Evolutionary conservation across 2,797 vertebrate species (phyloP).

Genomic region (Caiman crocodilus): DNA sequence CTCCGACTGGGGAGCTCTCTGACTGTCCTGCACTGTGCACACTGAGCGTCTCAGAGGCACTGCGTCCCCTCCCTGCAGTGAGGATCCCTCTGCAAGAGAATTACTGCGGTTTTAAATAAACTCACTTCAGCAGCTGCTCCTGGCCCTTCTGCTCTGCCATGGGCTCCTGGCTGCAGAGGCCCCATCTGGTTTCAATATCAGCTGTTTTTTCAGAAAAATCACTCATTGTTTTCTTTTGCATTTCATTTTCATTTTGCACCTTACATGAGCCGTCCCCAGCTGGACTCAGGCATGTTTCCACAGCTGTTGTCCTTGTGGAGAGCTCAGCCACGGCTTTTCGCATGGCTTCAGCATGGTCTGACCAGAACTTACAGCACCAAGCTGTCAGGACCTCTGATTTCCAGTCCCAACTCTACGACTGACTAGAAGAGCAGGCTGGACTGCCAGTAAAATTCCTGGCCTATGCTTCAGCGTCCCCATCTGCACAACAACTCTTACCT

Average conservation of each 20-base stretch:
- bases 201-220: slow-evolving; percentile 22
- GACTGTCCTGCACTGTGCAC: too few species aligned
- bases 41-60: too few species aligned
- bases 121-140: not conserved
- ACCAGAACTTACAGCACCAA: not conserved
- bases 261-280: not conserved
- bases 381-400: not conserved
- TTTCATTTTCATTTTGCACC: slow-evolving; percentile 15
- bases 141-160: not conserved
- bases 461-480: not conserved
- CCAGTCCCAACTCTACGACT: too few species aligned
- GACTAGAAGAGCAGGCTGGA: not conserved
- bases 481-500: not conserved
- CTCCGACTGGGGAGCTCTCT: too few species aligned
- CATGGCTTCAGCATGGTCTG: not conserved
- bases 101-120: not conserved
- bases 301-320: not conserved
- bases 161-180: not conserved
- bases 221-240: slow-evolving; percentile 16
- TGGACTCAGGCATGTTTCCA: not conserved
- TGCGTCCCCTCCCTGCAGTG: not conserved
- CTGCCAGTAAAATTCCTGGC: not conserved
- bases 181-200: slow-evolving; percentile 5
- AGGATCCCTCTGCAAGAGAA: not conserved
- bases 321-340: not conserved